phyloP scores from a whole-genome alignment of 2,113 vertebrate genomes.

The Columba janthina region DNA sequence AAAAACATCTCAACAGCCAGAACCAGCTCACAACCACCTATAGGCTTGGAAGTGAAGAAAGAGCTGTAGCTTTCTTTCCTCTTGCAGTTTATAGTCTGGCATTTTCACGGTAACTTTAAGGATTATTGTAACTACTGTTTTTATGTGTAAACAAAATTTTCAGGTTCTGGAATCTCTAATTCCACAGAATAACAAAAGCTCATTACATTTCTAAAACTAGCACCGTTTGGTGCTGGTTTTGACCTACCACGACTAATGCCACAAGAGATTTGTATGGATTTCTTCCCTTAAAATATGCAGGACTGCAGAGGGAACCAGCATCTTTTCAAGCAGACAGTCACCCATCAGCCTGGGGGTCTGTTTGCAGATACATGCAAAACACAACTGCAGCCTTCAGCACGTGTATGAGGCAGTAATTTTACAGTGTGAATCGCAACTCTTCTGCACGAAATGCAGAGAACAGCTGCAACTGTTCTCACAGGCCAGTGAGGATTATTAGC shows the following conservation, averaged over 20 bases:
- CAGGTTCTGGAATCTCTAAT: neutral
- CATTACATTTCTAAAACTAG: neutral
- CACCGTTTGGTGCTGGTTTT: neutral
- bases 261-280: neutral
- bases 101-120: neutral
- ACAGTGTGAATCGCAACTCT: neutral
- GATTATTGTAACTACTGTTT: neutral
- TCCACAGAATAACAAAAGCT: neutral
- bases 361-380: neutral
- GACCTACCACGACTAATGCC: neutral
- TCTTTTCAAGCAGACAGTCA: neutral
- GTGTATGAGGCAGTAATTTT: neutral
- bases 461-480: constrained; percentile 22
- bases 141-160: neutral
- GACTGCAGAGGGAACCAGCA: neutral
- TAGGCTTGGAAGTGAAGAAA: neutral
- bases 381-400: neutral
- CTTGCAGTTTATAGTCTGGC: neutral
- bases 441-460: constrained; percentile 16
- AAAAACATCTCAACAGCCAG: neutral
- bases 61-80: neutral
- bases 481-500: neutral
- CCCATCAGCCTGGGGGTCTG: neutral
- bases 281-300: neutral
- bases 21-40: neutral